Percentiles rank a stretch among this genome's conserved stretches.
These are phyloP conservation scores for Aphidoletes aphidimyza DNA, from an alignment of 2,888 invertebrate species.

Conservation along the genomic window DNA sequence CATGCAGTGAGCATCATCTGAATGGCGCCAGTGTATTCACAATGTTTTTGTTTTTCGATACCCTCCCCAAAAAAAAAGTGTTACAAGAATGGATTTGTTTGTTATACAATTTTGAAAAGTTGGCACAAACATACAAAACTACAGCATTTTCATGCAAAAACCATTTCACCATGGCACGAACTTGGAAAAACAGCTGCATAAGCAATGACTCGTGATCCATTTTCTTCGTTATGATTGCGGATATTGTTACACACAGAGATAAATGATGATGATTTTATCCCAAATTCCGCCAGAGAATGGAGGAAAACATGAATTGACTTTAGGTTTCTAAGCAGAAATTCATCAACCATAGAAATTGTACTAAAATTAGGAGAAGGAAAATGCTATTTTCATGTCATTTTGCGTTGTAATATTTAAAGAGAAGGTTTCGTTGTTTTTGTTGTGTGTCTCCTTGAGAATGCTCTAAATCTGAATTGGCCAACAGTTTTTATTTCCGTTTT, in stretches of 20 bases:
- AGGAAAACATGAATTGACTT: too few relatives aligned
- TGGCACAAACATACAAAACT: not conserved
- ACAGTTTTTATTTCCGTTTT: too few relatives aligned
- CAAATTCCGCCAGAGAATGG: too few relatives aligned
- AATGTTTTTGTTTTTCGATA: too few relatives aligned
- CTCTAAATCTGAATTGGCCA: too few relatives aligned
- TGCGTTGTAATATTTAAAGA: not conserved
- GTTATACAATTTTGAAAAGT: too few relatives aligned
- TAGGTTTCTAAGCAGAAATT: not conserved
- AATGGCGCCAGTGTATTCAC: constrained; percentile 20
- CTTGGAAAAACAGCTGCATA: not conserved
- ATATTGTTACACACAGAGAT: too few relatives aligned
- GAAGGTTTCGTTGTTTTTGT: too few relatives aligned
- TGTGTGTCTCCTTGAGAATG: too few relatives aligned
- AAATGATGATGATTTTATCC: too few relatives aligned
- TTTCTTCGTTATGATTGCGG: constrained; percentile 21
- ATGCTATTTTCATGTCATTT: constrained; percentile 24
- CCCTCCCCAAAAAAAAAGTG: too few relatives aligned
- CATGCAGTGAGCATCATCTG: not conserved
- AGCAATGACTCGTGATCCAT: constrained; percentile 26
- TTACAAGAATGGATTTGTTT: too few relatives aligned
- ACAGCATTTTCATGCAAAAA: not conserved
- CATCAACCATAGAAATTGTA: not conserved
- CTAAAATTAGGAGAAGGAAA: not conserved
- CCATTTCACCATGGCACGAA: not conserved